Percentiles rank a stretch among this genome's conserved stretches.
These are phyloP conservation scores for Cheilosia soror DNA, from an alignment of 2,888 invertebrate species.

Conservation along the genomic window DNA sequence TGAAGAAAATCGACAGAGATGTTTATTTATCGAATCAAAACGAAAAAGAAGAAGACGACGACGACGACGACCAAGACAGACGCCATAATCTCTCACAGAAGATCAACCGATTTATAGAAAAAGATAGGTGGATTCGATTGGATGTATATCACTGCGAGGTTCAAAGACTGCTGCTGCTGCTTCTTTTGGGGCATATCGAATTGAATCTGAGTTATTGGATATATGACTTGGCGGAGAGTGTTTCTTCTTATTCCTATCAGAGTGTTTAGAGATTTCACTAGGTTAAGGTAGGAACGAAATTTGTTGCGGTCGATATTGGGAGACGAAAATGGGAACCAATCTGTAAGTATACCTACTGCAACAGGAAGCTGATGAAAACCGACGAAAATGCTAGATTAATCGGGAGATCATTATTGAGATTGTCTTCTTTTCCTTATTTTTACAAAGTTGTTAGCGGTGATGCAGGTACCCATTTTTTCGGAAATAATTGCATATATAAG, in stretches of 20 bases:
- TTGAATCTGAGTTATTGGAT: slow-evolving; percentile 74
- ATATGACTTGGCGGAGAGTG: slow-evolving; percentile 64
- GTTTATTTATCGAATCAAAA: slow-evolving; percentile 75
- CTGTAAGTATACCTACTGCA: slow-evolving; percentile 26
- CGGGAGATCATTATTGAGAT: slow-evolving; percentile 52
- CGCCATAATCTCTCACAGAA: slow-evolving; percentile 71
- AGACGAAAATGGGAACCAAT: slow-evolving; percentile 27
- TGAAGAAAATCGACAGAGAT: slow-evolving; percentile 74
- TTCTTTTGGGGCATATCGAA: slow-evolving; percentile 69
- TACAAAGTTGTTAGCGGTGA: slow-evolving; percentile 32
- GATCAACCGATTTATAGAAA: slow-evolving; percentile 12
- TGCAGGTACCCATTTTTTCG: slow-evolving; percentile 3
- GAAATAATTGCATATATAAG: slow-evolving; percentile 8
- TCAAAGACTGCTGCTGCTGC: slow-evolving; percentile 30
- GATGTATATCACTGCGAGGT: slow-evolving; percentile 35
- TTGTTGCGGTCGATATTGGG: slow-evolving; percentile 55
- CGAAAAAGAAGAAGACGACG: slow-evolving; percentile 24
- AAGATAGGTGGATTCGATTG: slow-evolving; percentile 21
- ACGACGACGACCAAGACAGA: slow-evolving; percentile 60
- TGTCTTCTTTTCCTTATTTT: slow-evolving; percentile 7
- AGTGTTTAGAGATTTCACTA: slow-evolving; percentile 31
- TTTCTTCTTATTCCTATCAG: slow-evolving; percentile 30
- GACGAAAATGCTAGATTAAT: slow-evolving; percentile 57
- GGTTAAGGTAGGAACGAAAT: slow-evolving; percentile 26
- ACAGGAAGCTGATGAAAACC: slow-evolving; percentile 69